phyloP scores from a whole-genome alignment of 2,797 vertebrate genomes.

The Paedocypris micromegethes region DNA sequence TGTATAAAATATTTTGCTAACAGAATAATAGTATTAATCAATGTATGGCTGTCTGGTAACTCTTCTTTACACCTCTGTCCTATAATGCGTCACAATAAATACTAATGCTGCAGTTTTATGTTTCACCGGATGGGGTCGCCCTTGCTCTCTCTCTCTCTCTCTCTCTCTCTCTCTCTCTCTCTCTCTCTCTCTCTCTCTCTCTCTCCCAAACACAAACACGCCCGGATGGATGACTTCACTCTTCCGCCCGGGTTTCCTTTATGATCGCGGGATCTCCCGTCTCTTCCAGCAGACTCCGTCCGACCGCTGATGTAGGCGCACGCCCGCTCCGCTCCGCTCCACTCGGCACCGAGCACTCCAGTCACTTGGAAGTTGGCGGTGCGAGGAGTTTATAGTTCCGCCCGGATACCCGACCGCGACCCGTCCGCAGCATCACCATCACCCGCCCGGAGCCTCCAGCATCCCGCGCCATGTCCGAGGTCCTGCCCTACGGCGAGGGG shows the following conservation, averaged over 20 bases:
- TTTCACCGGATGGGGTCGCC: slow-evolving; percentile 65
- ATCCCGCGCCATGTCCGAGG: slow-evolving; percentile 80
- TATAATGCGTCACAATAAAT: no score
- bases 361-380: slow-evolving; percentile 38
- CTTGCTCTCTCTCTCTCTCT: slow-evolving; percentile 58
- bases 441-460: no score
- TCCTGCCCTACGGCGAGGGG: slow-evolving; percentile 93
- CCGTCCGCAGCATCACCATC: no score
- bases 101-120: slow-evolving; percentile 50
- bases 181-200: slow-evolving; percentile 34
- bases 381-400: slow-evolving; percentile 27
- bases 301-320: slow-evolving; percentile 60
- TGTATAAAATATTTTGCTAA: no score
- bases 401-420: background rate
- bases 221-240: slow-evolving; percentile 97
- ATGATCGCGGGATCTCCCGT: slow-evolving; percentile 89
- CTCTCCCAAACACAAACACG: slow-evolving; percentile 55
- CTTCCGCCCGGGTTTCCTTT: slow-evolving; percentile 89
- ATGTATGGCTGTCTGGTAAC: no score
- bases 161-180: slow-evolving; percentile 32
- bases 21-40: no score
- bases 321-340: slow-evolving; percentile 42
- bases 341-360: slow-evolving; percentile 33
- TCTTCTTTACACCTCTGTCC: no score
- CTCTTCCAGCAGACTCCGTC: slow-evolving; percentile 69